These are phyloP conservation scores for Sarcophaga subvicina DNA, from an alignment of 2,888 invertebrate species.

Conservation along the genomic window DNA sequence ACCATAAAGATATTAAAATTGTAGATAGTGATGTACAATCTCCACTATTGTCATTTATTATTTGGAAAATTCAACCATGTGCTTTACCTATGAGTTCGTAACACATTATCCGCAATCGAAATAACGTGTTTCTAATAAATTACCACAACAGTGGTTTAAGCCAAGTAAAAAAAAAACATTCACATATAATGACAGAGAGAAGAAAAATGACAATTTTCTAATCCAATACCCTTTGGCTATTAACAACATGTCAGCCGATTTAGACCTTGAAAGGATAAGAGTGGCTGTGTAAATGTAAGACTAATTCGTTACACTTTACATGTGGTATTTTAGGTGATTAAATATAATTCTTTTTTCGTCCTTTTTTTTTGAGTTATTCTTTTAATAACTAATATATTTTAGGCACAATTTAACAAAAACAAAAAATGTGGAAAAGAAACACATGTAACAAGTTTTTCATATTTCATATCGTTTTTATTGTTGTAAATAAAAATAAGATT, in stretches of 20 bases:
- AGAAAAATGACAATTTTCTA: too few relatives aligned
- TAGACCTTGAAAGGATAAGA: background rate
- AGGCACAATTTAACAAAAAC: slow-evolving; percentile 48
- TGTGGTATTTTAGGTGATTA: background rate
- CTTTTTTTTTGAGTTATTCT: background rate
- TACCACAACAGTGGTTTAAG: too few relatives aligned
- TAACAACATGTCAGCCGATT: background rate
- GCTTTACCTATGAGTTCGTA: too few relatives aligned
- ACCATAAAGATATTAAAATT: too few relatives aligned
- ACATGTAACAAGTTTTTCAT: background rate
- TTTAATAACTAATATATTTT: slow-evolving; percentile 14
- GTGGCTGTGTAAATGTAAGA: background rate
- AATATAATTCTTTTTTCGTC: background rate
- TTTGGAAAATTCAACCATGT: too few relatives aligned
- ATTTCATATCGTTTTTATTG: background rate
- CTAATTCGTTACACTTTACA: background rate
- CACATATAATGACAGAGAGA: too few relatives aligned
- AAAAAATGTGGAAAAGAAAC: background rate
- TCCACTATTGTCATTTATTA: too few relatives aligned
- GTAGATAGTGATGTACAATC: too few relatives aligned
- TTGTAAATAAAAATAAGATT: background rate
- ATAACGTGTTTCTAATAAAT: too few relatives aligned
- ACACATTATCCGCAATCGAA: too few relatives aligned
- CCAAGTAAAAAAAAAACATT: too few relatives aligned
- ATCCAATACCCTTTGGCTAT: background rate